Evolutionary conservation across 2,113 vertebrate genomes (phyloP).

Genomic region (Brevimyrus niger): DNA sequence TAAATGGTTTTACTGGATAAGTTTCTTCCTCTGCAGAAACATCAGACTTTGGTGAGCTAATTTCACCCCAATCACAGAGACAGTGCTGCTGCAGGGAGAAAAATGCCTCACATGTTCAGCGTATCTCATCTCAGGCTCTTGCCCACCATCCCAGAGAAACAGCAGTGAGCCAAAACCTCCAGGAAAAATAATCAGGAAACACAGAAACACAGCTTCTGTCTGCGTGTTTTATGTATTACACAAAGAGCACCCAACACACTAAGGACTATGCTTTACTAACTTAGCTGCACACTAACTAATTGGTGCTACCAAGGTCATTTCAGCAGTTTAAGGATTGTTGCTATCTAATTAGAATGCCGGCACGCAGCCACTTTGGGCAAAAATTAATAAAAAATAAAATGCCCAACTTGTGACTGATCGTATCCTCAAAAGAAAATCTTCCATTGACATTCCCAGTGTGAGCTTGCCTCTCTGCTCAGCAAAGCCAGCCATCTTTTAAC

Average conservation of each 20-base stretch:
- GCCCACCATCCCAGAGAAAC: background rate
- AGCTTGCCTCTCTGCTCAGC: background rate
- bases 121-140: background rate
- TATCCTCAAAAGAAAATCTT: slow-evolving; percentile 11
- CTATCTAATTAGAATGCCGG: background rate
- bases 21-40: background rate
- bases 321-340: background rate
- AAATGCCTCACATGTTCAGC: background rate
- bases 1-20: background rate
- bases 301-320: background rate
- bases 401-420: slow-evolving; percentile 5
- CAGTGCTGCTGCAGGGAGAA: background rate
- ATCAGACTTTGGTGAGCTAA: background rate
- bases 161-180: background rate
- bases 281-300: background rate
- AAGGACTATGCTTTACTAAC: background rate
- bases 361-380: background rate
- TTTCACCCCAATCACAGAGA: background rate
- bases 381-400: slow-evolving; percentile 8
- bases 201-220: too few species aligned
- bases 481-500: background rate
- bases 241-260: background rate
- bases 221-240: background rate
- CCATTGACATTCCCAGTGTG: background rate
- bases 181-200: background rate